These are phyloP conservation scores for Drosophila paranaensis DNA, from an alignment of 2,888 invertebrate species.

Conservation along the genomic window DNA sequence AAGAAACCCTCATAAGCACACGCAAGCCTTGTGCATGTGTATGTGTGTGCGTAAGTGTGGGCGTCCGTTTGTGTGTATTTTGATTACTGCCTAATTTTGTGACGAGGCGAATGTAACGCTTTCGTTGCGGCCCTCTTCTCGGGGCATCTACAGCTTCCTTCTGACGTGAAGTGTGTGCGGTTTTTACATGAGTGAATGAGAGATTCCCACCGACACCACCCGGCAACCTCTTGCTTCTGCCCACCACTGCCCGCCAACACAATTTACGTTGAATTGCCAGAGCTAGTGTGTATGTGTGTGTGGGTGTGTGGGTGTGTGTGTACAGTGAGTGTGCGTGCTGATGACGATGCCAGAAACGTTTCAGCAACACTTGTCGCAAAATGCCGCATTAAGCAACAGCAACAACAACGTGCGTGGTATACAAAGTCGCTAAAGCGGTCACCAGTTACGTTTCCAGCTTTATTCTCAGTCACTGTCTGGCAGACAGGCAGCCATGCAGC, in stretches of 20 bases:
- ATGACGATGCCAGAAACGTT: slow-evolving; percentile 67
- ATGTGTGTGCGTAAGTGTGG: slow-evolving; percentile 25
- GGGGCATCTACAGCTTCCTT: slow-evolving; percentile 59
- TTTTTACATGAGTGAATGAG: slow-evolving; percentile 73
- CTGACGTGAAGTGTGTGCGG: slow-evolving; percentile 67
- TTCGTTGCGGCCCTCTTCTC: slow-evolving; percentile 37
- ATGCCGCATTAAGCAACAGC: slow-evolving; percentile 71
- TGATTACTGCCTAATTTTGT: slow-evolving; percentile 80
- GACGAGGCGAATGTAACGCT: slow-evolving; percentile 63
- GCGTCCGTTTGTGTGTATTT: slow-evolving; percentile 57
- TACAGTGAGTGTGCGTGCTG: slow-evolving; percentile 59
- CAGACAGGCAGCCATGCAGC: slow-evolving; percentile 10
- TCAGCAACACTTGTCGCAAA: slow-evolving; percentile 77
- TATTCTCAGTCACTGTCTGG: slow-evolving; percentile 22
- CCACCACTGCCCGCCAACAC: slow-evolving; percentile 46
- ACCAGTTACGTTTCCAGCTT: slow-evolving; percentile 24
- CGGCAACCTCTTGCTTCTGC: slow-evolving; percentile 1
- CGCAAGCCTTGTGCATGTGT: slow-evolving; percentile 13
- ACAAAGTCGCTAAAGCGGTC: slow-evolving; percentile 64
- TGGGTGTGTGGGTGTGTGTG: slow-evolving; percentile 12
- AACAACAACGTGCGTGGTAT: slow-evolving; percentile 71
- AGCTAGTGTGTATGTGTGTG: neutral
- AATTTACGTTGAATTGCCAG: slow-evolving; percentile 72
- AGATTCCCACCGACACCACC: slow-evolving; percentile 41
- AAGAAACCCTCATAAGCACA: slow-evolving; percentile 41